Percentiles rank a stretch among this genome's conserved stretches.
These are phyloP conservation scores for Aricia agestis DNA, from an alignment of 1,140 invertebrate species.

Conservation along the genomic window DNA sequence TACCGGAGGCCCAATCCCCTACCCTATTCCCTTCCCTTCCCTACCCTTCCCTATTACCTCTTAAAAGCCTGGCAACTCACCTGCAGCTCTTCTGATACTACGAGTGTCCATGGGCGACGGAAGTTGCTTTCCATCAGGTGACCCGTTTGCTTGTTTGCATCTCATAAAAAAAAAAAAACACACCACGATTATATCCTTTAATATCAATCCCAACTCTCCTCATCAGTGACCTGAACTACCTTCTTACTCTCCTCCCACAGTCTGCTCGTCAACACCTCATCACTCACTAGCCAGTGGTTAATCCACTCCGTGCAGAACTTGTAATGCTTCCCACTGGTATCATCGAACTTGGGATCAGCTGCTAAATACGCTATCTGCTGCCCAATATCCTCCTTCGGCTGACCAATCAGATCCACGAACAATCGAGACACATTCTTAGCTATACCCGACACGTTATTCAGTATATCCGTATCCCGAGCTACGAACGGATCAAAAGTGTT, in stretches of 20 bases:
- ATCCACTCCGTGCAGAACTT: conserved; percentile 58
- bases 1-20: too few species aligned
- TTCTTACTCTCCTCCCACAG: conserved; percentile 55
- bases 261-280: conserved; percentile 37
- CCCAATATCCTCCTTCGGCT: conserved; percentile 52
- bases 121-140: too few species aligned
- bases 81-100: too few species aligned
- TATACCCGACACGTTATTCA: conserved; percentile 40
- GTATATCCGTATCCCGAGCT: conserved; percentile 62
- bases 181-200: not conserved
- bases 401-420: conserved; percentile 52
- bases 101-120: too few species aligned
- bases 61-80: too few species aligned
- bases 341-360: conserved; percentile 43
- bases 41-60: too few species aligned
- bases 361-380: conserved; percentile 50
- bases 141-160: too few species aligned
- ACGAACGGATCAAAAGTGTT: conserved; percentile 80
- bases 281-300: conserved; percentile 50
- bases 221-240: conserved; percentile 46
- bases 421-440: conserved; percentile 41
- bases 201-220: conserved; percentile 46
- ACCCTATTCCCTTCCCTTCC: too few species aligned
- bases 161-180: too few species aligned
- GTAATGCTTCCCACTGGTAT: conserved; percentile 59